Base-by-base conservation (phyloP, 2,888 invertebrate species). In the Argynnis bischoffii region DNA sequence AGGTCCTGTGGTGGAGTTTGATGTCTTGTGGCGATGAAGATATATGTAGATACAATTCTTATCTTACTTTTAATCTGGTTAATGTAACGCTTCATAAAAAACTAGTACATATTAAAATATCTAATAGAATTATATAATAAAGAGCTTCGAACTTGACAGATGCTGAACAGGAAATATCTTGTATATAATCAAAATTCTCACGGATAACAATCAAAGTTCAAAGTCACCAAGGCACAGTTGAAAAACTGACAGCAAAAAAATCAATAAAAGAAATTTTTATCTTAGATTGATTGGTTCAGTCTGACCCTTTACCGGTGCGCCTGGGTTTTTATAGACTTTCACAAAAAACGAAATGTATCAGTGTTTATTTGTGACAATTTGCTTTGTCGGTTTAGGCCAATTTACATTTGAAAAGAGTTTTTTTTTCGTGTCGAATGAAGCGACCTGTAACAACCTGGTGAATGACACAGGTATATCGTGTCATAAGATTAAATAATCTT, bases 281-380 rank as follows among this genome's bases (percentile, higher is more conserved):
- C 90, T 87, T 84, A 90, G 92, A 92, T 92, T 91, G 92, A 92
- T 92, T 91, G 88, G 88, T 83, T 84, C 84, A 81, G 84, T 84
- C 90, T 92, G 90, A 90, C 90, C 91, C 90, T 88, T 86, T 85
- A 86, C 84, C 80, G 86, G 83, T 86, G 86, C 84, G 84, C 85
- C 79, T 80, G 74, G 75, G 81, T 89, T 91, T 90, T 90, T 91
- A 80, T 88, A 80, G 75, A 82, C 86, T 87, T 88, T 87, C 82
- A 86, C 81, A 90, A 88, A 90, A 90, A 90, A 86, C 81, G 77
- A 83, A 87, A 88, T 84, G 89, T 87, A 91, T 89, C 90, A 84
- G 85, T 92, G 92, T 92, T 92, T 92, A 92, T 92, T 92, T 92
- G 92, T 92, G 92, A 92, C 92, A 92, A 92, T 92, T 92, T 92